phyloP scores from a whole-genome alignment of 1,140 invertebrate species.

The Leptopilina boulardi region DNA sequence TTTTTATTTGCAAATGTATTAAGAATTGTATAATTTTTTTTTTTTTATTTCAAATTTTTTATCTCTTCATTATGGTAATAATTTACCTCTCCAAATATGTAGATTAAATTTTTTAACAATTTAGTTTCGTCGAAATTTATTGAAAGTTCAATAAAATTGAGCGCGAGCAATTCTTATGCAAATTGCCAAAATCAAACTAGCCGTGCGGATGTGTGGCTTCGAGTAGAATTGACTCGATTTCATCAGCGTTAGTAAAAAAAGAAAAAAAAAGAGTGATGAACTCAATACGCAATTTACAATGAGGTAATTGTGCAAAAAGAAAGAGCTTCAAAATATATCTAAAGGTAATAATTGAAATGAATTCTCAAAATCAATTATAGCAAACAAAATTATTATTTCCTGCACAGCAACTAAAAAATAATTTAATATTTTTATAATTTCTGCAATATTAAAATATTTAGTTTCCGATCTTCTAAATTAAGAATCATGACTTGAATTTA shows the following conservation, averaged over 20 bases:
- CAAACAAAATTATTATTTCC: background rate
- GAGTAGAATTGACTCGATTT: constrained; percentile 37
- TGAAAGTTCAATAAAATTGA: background rate
- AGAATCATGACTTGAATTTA: no score
- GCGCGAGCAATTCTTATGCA: background rate
- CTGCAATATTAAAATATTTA: no score
- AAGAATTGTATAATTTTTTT: no score
- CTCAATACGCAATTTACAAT: constrained; percentile 47
- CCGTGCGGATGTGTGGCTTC: background rate
- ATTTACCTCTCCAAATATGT: no score
- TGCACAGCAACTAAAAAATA: background rate
- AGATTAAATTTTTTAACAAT: background rate
- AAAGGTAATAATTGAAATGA: constrained; percentile 37
- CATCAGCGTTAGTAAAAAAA: constrained; percentile 40
- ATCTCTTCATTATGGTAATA: no score
- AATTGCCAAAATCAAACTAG: background rate
- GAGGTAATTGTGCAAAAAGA: constrained; percentile 50
- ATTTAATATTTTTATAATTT: constrained; percentile 26
- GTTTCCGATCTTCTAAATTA: no score
- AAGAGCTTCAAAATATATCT: background rate
- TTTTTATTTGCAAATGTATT: no score
- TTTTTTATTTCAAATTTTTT: no score
- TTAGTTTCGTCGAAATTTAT: background rate
- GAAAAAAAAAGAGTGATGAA: no score
- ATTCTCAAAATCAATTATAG: constrained; percentile 38